Evolutionary conservation across 2,888 invertebrate genomes (phyloP), one percentile per base, ranked within the genome.

Genomic region (Scaptodrosophila latifasciaeformis): DNA sequence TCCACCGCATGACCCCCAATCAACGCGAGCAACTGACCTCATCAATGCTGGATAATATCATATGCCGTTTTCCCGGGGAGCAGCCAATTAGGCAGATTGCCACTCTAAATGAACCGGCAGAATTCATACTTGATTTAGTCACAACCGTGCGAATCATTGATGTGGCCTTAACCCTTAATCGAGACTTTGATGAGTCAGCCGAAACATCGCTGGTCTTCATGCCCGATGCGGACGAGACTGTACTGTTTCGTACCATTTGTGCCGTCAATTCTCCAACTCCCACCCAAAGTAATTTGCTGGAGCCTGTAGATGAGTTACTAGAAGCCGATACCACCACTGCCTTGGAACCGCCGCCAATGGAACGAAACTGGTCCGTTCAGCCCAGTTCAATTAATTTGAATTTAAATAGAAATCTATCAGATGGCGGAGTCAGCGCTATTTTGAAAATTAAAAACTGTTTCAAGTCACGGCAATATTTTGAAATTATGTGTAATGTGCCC

Each of bases 201-300:
- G 69, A 74, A 2, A 70, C 77, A 0, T 72, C 81, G 2, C 75
- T 82, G n/a, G 49, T 84, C 9, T 70, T 77, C 15, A 69, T 84
- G 34, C 79, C 84, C 0, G 86, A 86, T 10, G 82, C 75, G 4
- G 86, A 86, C 37, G 86, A 86, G 48, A 84, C 86, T 0, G 78
- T 86, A 1, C 54, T 86, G 0, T 86, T 86, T 58, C 83, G 84
- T 2, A 86, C 86, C 4, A 74, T 86, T 17, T 82, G 82, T 34
- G 69, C 67, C 1, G 62, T 65, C 6, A 67, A 70, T 44, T 79
- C 81, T 1, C 79, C 81, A 3, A 74, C 79, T 3, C 77, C 82
- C n/a, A 54, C 62, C 1, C 56, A 54, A 5, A 70, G 67, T 24
- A 58, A 64, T 12, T 64, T 71, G 51, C 50, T 84, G 10, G 82